These are phyloP conservation scores for Ctenochaetus hawaiiensis DNA, from an alignment of 2,797 vertebrate genomes.

Conservation along the genomic window DNA sequence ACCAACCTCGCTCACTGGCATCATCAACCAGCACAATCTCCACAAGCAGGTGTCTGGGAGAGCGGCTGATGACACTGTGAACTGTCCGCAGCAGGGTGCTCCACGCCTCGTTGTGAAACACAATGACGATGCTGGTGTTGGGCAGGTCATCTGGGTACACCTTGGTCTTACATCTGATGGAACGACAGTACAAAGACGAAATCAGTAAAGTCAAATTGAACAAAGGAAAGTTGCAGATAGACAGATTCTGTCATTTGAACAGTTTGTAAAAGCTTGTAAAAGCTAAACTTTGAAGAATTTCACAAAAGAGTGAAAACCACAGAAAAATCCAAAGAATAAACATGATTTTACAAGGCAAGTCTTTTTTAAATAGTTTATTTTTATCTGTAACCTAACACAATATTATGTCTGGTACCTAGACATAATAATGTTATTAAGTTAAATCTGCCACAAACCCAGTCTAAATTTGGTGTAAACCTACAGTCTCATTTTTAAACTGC, in stretches of 20 bases:
- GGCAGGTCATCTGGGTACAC: constrained; percentile 92
- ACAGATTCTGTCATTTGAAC: neutral
- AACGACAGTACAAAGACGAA: neutral
- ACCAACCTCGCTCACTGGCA: constrained; percentile 95
- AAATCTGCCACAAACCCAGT: neutral
- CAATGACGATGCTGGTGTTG: constrained; percentile 96
- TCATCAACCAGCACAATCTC: constrained; percentile 96
- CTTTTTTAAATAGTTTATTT: too few species aligned
- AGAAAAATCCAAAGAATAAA: neutral
- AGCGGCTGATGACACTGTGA: constrained; percentile 93
- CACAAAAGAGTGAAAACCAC: too few species aligned
- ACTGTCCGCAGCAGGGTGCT: constrained; percentile 95
- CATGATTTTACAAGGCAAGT: too few species aligned
- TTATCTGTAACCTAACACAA: neutral
- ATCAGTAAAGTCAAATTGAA: constrained; percentile 3
- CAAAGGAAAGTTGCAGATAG: constrained; percentile 5
- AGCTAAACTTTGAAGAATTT: neutral
- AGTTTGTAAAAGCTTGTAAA: neutral
- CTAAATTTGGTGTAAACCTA: constrained; percentile 10
- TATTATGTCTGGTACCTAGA: neutral
- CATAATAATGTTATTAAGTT: neutral
- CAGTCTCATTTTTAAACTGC: constrained; percentile 15
- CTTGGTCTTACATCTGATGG: constrained; percentile 93
- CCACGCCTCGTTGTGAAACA: constrained; percentile 99
- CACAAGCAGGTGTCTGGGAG: constrained; percentile 89